phyloP scores from a whole-genome alignment of 1,140 invertebrate genomes.

The Caenorhabditis tropicalis region DNA sequence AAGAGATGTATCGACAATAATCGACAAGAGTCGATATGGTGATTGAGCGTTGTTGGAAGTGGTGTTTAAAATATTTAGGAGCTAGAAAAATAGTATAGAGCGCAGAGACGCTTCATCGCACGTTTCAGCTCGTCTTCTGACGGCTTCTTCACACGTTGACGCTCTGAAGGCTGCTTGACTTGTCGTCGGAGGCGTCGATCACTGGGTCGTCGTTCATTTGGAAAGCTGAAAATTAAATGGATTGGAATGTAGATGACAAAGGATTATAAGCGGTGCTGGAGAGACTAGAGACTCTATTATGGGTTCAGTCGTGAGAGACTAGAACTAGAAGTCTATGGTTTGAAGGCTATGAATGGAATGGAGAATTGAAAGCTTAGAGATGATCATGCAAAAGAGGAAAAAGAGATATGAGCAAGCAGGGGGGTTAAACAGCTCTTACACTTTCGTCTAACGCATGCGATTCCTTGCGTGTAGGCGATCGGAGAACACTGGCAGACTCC shows the following conservation, averaged over 20 bases:
- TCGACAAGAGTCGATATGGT: no score
- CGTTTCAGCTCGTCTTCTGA: background rate
- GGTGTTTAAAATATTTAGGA: background rate
- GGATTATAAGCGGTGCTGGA: background rate
- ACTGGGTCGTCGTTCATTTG: conserved; percentile 44
- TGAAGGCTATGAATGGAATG: background rate
- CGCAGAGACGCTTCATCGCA: conserved; percentile 25
- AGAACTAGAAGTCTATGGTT: background rate
- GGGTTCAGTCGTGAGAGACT: background rate
- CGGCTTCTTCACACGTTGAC: conserved; percentile 18
- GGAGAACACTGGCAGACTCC: conserved; percentile 56
- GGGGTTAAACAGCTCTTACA: background rate
- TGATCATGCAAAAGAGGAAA: background rate
- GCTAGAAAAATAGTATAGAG: conserved; percentile 21
- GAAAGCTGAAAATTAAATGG: background rate
- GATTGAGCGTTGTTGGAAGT: no score
- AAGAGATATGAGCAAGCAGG: background rate
- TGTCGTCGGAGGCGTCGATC: conserved; percentile 38
- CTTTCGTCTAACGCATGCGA: conserved; percentile 54
- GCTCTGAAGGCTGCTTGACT: conserved; percentile 31
- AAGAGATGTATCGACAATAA: no score
- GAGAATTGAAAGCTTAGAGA: background rate
- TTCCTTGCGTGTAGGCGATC: conserved; percentile 57
- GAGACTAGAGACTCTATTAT: background rate
- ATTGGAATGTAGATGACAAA: background rate